Evolutionary conservation across 2,888 invertebrate genomes (phyloP).

Genomic region (Lasioglossum leucozonium): DNA sequence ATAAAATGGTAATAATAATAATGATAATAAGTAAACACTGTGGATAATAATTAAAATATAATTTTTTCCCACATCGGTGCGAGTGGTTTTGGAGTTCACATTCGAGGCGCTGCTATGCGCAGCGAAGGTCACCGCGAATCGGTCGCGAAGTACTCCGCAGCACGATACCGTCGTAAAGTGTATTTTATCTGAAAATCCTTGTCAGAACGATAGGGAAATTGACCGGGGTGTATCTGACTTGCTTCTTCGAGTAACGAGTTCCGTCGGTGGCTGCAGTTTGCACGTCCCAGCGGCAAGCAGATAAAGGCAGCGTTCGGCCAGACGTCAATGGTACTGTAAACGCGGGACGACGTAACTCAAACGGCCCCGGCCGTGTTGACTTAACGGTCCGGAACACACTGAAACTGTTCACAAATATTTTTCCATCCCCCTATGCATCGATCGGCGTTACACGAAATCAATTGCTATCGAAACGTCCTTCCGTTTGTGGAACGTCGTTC

Average conservation of each 20-base stretch:
- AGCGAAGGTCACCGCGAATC: no score
- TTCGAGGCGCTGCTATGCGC: no score
- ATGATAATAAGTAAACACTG: no score
- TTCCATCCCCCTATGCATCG: not conserved
- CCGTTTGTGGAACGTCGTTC: constrained; percentile 25
- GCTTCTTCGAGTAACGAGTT: not conserved
- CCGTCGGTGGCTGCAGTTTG: not conserved
- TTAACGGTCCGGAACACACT: not conserved
- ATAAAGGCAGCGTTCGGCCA: not conserved
- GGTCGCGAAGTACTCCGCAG: no score
- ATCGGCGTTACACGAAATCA: not conserved
- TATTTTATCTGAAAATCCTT: not conserved
- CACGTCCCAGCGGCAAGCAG: not conserved
- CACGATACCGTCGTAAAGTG: no score
- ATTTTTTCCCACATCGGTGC: no score
- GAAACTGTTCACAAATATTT: constrained; percentile 27
- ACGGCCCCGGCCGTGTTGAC: constrained; percentile 16
- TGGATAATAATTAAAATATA: no score
- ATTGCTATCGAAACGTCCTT: constrained; percentile 20
- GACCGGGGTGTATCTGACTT: not conserved
- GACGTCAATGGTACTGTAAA: constrained; percentile 3
- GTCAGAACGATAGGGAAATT: not conserved
- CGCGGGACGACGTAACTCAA: not conserved
- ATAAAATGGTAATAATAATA: no score
- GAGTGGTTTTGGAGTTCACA: no score